phyloP scores from a whole-genome alignment of 92 coral and sea anemone species.

The Nematostella vectensis region DNA sequence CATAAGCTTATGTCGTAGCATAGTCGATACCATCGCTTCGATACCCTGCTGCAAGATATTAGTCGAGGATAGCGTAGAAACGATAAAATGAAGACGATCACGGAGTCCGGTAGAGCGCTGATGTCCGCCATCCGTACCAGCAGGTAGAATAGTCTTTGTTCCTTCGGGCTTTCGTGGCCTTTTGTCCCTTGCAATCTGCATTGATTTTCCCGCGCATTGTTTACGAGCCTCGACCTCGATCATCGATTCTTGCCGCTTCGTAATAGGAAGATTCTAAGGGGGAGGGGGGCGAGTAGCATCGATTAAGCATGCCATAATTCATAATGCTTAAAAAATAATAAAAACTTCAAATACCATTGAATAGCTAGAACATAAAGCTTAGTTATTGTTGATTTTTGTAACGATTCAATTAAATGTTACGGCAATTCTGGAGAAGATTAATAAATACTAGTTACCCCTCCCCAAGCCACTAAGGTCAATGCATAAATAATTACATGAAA shows the following conservation, averaged over 20 bases:
- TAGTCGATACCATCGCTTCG: slow-evolving; percentile 76
- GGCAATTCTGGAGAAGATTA: background rate
- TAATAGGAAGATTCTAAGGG: background rate
- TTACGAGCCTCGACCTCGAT: slow-evolving; percentile 33
- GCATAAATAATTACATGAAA: background rate
- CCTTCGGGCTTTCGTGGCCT: slow-evolving; percentile 23
- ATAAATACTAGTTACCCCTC: background rate
- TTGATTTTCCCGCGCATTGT: slow-evolving; percentile 96
- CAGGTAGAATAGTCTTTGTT: slow-evolving; percentile 25
- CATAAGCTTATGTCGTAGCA: slow-evolving; percentile 86
- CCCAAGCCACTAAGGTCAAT: background rate
- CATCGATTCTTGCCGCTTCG: background rate
- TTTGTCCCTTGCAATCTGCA: slow-evolving; percentile 36
- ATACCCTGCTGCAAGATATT: slow-evolving; percentile 58
- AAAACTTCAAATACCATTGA: too few species aligned
- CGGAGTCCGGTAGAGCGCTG: slow-evolving; percentile 71
- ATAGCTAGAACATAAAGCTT: too few species aligned
- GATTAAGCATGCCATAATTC: too few species aligned
- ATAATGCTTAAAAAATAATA: too few species aligned
- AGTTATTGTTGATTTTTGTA: too few species aligned
- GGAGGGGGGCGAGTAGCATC: slow-evolving; percentile 5
- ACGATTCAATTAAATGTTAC: too few species aligned
- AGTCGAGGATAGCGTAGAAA: slow-evolving; percentile 65
- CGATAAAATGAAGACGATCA: slow-evolving; percentile 69
- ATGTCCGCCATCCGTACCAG: slow-evolving; percentile 51